Base-by-base conservation (phyloP, 2,797 vertebrate species). In the Sebastes iracundus region DNA sequence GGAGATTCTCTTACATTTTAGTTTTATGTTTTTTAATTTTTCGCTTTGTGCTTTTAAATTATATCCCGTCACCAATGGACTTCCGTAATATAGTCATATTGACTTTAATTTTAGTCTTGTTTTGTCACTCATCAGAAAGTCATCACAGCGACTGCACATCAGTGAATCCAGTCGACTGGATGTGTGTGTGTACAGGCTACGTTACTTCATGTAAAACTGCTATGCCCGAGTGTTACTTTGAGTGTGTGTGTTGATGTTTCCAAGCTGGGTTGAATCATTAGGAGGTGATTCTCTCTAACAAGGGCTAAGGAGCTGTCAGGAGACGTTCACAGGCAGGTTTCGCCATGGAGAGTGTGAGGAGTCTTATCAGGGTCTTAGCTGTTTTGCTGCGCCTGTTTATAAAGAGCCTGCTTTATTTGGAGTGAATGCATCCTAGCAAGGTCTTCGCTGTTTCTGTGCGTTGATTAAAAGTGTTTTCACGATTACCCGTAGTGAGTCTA, bases 381-480 rank as follows among this genome's bases (percentile, higher is more conserved):
- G 93, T 94, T 94, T 94, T 94, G 92, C 91, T 91, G 93, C 79
- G 92, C 87, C 92, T 95, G 93, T 93, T 92, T 94, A 90, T 92
- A 89, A 93, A 91, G 90, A 94, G 93, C 77, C 90, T 87, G 91
- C 93, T 94, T 94, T 94, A 93, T 94, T 94, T 95, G 94, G 94
- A 95, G 93, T 90, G 93, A 94, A 94, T 83, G 93, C 89, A 88
- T 95, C 90, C 93, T 95, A 95, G 94, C 94, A 94, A 95, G 94
- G 94, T 95, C 94, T 92, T 94, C 90, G 90, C 94, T 95, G 94
- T 95, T 95, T 93, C 93, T 89, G 93, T 93, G 92, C 93, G 92
- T 92, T 92, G 93, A 95, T 95, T 94, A 93, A 94, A 95, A 94
- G 94, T 95, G 94, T 95, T 95, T 95, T 95, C 92, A 86, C 94